Percentiles rank a stretch among this genome's conserved stretches.
These are phyloP conservation scores for Champsocephalus esox DNA, from an alignment of 2,797 vertebrate genomes.

Conservation along the genomic window DNA sequence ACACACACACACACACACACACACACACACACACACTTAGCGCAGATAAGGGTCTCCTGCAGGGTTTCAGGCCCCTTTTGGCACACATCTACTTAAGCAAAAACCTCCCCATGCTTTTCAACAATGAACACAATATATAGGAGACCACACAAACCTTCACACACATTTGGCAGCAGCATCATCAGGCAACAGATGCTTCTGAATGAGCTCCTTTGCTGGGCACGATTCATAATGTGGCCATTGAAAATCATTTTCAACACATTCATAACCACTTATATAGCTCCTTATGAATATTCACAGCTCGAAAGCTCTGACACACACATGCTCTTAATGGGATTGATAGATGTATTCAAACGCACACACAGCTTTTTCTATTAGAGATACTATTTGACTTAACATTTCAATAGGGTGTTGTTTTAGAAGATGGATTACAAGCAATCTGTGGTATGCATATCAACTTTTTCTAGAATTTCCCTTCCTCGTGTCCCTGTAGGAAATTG, in stretches of 20 bases:
- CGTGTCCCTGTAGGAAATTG: constrained; percentile 66
- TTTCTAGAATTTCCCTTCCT: constrained; percentile 44
- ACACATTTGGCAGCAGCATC: constrained; percentile 66
- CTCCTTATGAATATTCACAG: constrained; percentile 70
- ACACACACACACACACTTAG: constrained; percentile 17
- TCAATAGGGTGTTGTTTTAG: constrained; percentile 43
- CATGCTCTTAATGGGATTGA: constrained; percentile 48
- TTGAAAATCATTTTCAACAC: constrained; percentile 76
- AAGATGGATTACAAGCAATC: constrained; percentile 68
- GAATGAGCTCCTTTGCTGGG: constrained; percentile 71
- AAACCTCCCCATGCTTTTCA: constrained; percentile 60
- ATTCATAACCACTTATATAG: constrained; percentile 75
- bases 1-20: constrained; percentile 15
- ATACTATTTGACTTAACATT: constrained; percentile 37
- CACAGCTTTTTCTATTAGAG: constrained; percentile 17
- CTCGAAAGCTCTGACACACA: constrained; percentile 11
- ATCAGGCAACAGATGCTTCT: constrained; percentile 78
- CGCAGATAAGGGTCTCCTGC: constrained; percentile 57
- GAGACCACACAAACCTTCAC: constrained; percentile 62
- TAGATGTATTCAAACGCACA: constrained; percentile 31
- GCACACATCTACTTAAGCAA: constrained; percentile 63
- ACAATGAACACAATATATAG: constrained; percentile 74
- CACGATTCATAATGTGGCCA: constrained; percentile 76
- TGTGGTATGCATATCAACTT: constrained; percentile 57
- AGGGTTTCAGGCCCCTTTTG: constrained; percentile 64